phyloP scores from a whole-genome alignment of 2,113 vertebrate genomes.

The Colistium nudipinnis region DNA sequence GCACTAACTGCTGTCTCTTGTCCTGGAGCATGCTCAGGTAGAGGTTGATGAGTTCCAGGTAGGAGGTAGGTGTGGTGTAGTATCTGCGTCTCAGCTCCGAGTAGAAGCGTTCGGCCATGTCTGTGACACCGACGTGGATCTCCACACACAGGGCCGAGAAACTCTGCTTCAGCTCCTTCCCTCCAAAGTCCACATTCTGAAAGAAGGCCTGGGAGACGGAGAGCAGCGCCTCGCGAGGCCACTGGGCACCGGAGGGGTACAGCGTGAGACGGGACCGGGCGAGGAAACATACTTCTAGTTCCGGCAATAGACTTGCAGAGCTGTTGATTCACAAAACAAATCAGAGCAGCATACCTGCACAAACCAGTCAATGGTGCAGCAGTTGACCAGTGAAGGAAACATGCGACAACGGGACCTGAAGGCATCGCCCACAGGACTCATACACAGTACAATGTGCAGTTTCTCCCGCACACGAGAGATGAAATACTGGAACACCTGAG shows the following conservation, averaged over 20 bases:
- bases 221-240: constrained; percentile 86
- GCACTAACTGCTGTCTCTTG: constrained; percentile 82
- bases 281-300: no score
- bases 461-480: constrained; percentile 86
- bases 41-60: constrained; percentile 90
- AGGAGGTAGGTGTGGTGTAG: constrained; percentile 89
- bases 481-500: constrained; percentile 87
- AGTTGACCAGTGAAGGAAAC: constrained; percentile 90
- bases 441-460: constrained; percentile 87
- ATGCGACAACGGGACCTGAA: constrained; percentile 88
- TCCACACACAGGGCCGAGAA: constrained; percentile 88
- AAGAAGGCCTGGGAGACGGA: constrained; percentile 87
- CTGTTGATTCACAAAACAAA: neutral
- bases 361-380: constrained; percentile 90
- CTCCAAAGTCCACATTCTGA: constrained; percentile 79
- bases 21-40: constrained; percentile 85
- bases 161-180: constrained; percentile 80
- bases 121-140: constrained; percentile 84
- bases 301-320: neutral
- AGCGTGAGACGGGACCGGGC: neutral
- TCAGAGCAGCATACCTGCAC: constrained; percentile 78
- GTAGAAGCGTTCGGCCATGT: constrained; percentile 86
- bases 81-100: constrained; percentile 84
- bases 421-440: constrained; percentile 87
- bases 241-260: constrained; percentile 62